Base-by-base conservation (phyloP, 2,888 invertebrate species). In the Malthinus seriepunctatus region DNA sequence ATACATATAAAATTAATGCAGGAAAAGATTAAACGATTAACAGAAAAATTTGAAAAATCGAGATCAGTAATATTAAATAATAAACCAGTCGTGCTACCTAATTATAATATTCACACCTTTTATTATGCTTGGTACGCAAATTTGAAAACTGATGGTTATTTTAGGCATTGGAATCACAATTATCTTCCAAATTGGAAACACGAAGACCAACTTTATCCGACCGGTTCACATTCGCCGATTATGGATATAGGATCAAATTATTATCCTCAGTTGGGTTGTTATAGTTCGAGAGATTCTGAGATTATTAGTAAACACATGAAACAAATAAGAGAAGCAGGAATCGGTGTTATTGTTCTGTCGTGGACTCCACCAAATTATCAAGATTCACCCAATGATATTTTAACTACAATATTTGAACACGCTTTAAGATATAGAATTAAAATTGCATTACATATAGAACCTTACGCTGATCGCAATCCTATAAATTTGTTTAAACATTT, bases 371-470 rank as follows among this genome's bases (percentile, higher is more conserved):
- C 80, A 8, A 75, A 71, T 32, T 70, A 72, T 57, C 68, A 71
- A 31, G 76, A 76, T 63, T 72, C 75, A 4, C 72, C 76, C 1
- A 60, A 66, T 31, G 58, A 73, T 15, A 60, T 76, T 4, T 51
- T 71, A 32, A 64, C 65, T 1, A 45, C 71, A n/a, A 60, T 78
- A 23, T 72, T 73, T 58, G 65, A 68, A 48, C 63, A 59, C 9
- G 82, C 82, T 7, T 73, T 75, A 10, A 74, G 75, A 55, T 75
- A 80, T 63, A 73, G 77, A 38, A 67, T 83, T 4, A 81, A 84
- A 80, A 76, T 86, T 10, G 80, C 83, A 1, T 77, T 84, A 23
- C 85, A 85, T 65, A 79, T 86, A 39, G 84, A 84, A 64, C 84
- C 85, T 2, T 86, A 84, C 68, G 72, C 77, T 49, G 79, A 79